Base-by-base conservation (phyloP, 1,140 invertebrate species). In the Eriosoma lanigerum region DNA sequence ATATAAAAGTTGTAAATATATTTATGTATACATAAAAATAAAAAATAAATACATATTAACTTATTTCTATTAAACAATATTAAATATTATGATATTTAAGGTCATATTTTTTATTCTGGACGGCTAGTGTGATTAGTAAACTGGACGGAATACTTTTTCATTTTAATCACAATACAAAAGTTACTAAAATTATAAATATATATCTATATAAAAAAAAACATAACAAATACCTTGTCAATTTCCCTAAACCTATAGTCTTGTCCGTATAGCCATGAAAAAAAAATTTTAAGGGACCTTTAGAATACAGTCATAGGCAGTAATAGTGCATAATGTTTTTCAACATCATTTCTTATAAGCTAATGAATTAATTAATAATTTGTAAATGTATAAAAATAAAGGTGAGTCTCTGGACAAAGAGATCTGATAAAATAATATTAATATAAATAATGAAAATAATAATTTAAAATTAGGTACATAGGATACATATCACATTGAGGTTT, bases 401-500 rank as follows among this genome's bases (percentile, higher is more conserved):
- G 64, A 46, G 24, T 68, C 78, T 68, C 60, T 66, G 26, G 19
- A 19, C 19, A 38, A 68, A 68, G 60, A 68, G 60, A 81, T 81
- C 64, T 4, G 68, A 50, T 68, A 66, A 52, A 81, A 50, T 68
- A 66, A 52, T n/a, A n/a, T 26, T 26, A 66, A 50, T 50, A 68
- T 52, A 52, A 80, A 50, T 68, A 64, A 80, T 32, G 9, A 66
- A 15, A 29, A 52, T 48, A 52, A 73, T 48, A 54, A 62, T 62
- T 15, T 58, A 50, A 68, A 54, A 54, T 81, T 38, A 81, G 64
- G 32, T 68, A 81, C 29, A 68, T 46, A 70, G 60, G 64, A 68
- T 17, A 58, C 21, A 78, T 56, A 81, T 85, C 88, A 94, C 93
- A 94, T 94, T 58, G 92, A 92, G 81, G 93, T 95, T 87, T 95